Percentiles rank a stretch among this genome's conserved stretches.
phyloP scores from a whole-genome alignment of 1,140 invertebrate species.

The Eulimnadia texana region DNA sequence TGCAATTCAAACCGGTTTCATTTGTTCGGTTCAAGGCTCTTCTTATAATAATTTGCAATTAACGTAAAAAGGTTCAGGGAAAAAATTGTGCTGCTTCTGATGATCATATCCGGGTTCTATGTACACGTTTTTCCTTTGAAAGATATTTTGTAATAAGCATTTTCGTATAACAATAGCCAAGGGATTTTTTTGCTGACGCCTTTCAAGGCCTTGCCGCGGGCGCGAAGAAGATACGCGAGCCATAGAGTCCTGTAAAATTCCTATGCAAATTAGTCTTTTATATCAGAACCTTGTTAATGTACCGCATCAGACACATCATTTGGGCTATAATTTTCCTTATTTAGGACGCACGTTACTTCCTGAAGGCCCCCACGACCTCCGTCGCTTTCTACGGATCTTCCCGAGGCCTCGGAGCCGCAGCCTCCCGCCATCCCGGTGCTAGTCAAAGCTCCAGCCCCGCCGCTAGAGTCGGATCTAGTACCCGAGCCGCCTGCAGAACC shows the following conservation, averaged over 20 bases:
- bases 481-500: conserved; percentile 11
- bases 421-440: conserved; percentile 4
- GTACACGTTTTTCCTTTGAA: not conserved
- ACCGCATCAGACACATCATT: not conserved
- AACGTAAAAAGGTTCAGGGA: no score
- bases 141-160: not conserved
- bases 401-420: conserved; percentile 6
- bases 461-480: not conserved
- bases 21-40: no score
- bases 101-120: not conserved
- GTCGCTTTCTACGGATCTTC: no score
- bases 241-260: not conserved
- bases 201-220: not conserved
- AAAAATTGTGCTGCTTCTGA: no score
- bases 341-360: no score
- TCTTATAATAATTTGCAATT: not conserved
- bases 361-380: no score
- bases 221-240: not conserved
- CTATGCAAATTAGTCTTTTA: not conserved
- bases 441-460: conserved; percentile 13
- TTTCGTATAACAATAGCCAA: not conserved
- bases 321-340: no score
- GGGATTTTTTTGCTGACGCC: not conserved
- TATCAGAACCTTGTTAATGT: not conserved
- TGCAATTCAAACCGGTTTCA: not conserved